Base-by-base conservation (phyloP, 1,140 invertebrate genomes). In the Babylonia areolata region DNA sequence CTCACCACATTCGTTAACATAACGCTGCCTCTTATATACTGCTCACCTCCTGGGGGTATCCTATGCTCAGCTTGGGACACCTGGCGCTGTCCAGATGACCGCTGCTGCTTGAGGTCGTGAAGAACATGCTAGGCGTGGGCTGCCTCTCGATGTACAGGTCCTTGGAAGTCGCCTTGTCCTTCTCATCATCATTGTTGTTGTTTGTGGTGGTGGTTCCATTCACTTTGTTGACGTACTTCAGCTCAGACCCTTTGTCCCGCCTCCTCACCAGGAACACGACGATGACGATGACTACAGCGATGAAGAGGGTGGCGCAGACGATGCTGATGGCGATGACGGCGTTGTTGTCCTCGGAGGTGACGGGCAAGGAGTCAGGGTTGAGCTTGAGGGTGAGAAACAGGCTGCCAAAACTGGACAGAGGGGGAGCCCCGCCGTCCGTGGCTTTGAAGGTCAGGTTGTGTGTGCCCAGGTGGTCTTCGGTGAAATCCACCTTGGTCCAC, bases 201-300 rank as follows among this genome's bases (percentile, higher is more conserved):
- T 51, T 9, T n/a, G 17, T 81, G 40, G n/a, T 12, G 28, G 3
- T 54, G 46, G 46, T 31, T 6, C 58, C 37, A 23, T 40, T 71
- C 28, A 73, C 39, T 37, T 84, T 88, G 77, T 87, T 83, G 33
- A 88, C 83, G 71, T 87, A 85, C 31, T 81, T 64, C 71, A 87
- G 79, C 54, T 28, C 35, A 78, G 69, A 80, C 23, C 81, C 80
- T 46, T 85, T 85, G 79, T 86, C 88, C 33, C 88, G 39, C 31
- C 86, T 79, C 39, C 81, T 54, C 15, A 87, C 28, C 23, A 85
- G 42, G 75, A 71, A 85, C n/a, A 87, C 80, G 37, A 86, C 39
- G 2, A 80, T 23, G n/a, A 87, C 42, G 71, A 88, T 84, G 33
- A 86, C 42, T 20, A 77, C 86, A 31, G 86, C 73, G 40, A 88